Evolutionary conservation across 2,888 invertebrate species (phyloP).

Genomic region (Sarcophaga variegata): DNA sequence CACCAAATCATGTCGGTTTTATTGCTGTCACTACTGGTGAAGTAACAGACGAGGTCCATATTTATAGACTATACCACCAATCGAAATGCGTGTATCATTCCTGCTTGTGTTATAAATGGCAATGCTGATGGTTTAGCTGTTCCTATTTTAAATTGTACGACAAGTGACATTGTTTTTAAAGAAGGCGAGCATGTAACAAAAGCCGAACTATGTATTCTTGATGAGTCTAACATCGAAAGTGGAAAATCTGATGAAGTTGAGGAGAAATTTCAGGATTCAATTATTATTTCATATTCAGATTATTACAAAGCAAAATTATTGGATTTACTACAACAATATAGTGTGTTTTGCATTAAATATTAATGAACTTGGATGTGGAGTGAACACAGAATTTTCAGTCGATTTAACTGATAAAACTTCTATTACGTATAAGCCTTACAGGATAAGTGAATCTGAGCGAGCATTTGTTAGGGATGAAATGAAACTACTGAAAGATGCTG

Average conservation of each 20-base stretch:
- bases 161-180: conserved; percentile 8
- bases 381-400: neutral
- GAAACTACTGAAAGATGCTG: conserved; percentile 4
- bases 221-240: neutral
- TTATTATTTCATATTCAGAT: neutral
- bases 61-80: conserved; percentile 4
- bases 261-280: neutral
- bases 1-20: neutral
- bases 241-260: neutral
- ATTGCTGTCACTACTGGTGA: neutral
- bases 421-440: conserved; percentile 15
- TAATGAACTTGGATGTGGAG: conserved; percentile 28
- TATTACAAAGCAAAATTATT: neutral
- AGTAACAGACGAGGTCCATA: neutral
- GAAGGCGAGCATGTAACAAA: conserved; percentile 22
- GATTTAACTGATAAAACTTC: conserved; percentile 12
- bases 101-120: conserved; percentile 24
- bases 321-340: neutral
- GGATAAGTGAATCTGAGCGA: conserved; percentile 18
- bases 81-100: conserved; percentile 24
- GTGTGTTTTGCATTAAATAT: conserved; percentile 25
- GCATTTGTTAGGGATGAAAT: conserved; percentile 1
- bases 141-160: neutral
- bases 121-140: neutral
- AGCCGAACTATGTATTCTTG: conserved; percentile 24